Base-by-base conservation (phyloP, 1,140 invertebrate species). In the Ips nitidus region DNA sequence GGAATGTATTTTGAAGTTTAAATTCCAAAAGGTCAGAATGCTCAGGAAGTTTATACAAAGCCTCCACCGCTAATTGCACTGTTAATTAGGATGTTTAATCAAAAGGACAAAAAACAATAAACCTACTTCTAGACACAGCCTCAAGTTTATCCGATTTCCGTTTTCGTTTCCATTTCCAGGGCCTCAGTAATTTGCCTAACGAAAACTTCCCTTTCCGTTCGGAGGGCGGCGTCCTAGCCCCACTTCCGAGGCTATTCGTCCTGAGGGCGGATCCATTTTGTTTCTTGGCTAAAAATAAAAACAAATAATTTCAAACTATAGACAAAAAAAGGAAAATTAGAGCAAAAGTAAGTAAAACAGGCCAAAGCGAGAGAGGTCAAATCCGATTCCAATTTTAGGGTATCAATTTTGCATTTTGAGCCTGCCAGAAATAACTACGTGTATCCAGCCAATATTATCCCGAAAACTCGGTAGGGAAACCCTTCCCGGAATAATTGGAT, bases 121-220 rank as follows among this genome's bases (percentile, higher is more conserved):
- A 90, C 92, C 94, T 84, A 98, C 95, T 94, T 87, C 94, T 91
- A 78, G 94, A 97, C 75, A 94, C 90, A 75, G 94, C 94, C 83
- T 98, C 95, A 78, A 98, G 95, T 82, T 96, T 97, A 80, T 98
- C 95, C 66, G 94, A 96, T 86, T 98, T 98, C 88, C 97, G 97
- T 92, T 97, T 97, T 83, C 95, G 88, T 84, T 96, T 95, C 96
- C 96, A 98, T 82, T 98, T 98, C 96, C 96, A 98, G 3, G 96
- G 96, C 84, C 97, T 97, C 82, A 98, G 97, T 76, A 98, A 88
- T 83, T 94, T 90, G 74, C 95, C 94, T 78, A 98, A 86, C 42
- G 94, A 93, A 81, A 98, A 91, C 81, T 95, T 95, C 77, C 94
- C 95, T 82, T 95, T 97, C 73, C 92, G 87, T 83, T 92, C 93